A percentile compares a stretch with the other conserved stretches of the same genome.
phyloP scores from a whole-genome alignment of 1,140 invertebrate genomes.

The Ptiloglossa arizonensis region DNA sequence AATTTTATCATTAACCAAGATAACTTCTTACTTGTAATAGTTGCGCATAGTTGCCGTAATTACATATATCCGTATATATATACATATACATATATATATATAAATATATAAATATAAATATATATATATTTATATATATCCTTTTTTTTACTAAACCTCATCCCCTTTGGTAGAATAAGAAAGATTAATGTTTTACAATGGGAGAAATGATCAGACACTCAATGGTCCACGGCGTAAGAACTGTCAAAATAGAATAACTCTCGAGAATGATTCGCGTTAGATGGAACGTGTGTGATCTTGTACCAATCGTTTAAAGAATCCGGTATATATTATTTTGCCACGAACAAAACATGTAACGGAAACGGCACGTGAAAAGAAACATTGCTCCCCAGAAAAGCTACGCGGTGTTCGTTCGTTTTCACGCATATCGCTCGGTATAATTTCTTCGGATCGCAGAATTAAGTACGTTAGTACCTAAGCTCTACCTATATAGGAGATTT shows the following conservation, averaged over 20 bases:
- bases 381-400: slow-evolving; percentile 30
- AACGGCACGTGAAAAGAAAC: not conserved
- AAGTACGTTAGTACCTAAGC: slow-evolving; percentile 65
- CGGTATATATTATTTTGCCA: not conserved
- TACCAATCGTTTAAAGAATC: not conserved
- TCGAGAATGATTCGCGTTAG: not conserved
- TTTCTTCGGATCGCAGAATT: slow-evolving; percentile 43
- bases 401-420: slow-evolving; percentile 16
- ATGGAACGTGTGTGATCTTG: not conserved
- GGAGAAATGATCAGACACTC: slow-evolving; percentile 5
- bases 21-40: slow-evolving; percentile 49
- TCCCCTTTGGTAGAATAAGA: slow-evolving; percentile 60
- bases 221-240: slow-evolving; percentile 22
- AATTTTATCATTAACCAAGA: slow-evolving; percentile 57
- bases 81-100: slow-evolving; percentile 32
- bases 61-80: no score
- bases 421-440: not conserved
- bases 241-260: not conserved
- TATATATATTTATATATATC: slow-evolving; percentile 32
- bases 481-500: slow-evolving; percentile 61
- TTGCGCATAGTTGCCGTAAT: slow-evolving; percentile 47
- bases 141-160: slow-evolving; percentile 50
- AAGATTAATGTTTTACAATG: slow-evolving; percentile 18
- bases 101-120: no score
- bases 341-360: not conserved